A percentile compares a stretch with the other conserved stretches of the same genome.
phyloP scores from a whole-genome alignment of 2,113 vertebrate species.

The Colinus virginianus region DNA sequence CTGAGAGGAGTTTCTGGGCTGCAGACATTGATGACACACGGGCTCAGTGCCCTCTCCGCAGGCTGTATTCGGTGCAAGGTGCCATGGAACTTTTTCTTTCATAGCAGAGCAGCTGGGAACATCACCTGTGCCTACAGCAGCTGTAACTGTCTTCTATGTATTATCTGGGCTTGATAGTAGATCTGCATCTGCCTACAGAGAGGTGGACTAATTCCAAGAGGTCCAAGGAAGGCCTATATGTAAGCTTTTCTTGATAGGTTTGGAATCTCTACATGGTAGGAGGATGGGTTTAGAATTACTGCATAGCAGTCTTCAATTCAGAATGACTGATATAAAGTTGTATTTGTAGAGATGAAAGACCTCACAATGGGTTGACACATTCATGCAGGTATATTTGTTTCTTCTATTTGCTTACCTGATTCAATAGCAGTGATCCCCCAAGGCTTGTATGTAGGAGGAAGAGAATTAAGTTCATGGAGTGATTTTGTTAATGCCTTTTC shows the following conservation, averaged over 20 bases:
- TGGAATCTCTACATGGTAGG: background rate
- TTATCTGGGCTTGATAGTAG: background rate
- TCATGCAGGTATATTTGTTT: background rate
- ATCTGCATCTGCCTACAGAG: background rate
- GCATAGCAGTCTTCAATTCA: background rate
- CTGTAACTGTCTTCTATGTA: background rate
- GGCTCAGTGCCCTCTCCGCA: background rate
- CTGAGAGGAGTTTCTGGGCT: background rate
- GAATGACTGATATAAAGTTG: background rate
- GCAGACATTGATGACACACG: rapidly evolving
- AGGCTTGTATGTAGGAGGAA: background rate
- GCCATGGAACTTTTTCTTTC: too few relatives aligned
- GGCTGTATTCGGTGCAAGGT: background rate
- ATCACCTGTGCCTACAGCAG: background rate
- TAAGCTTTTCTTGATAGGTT: background rate
- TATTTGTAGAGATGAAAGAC: background rate
- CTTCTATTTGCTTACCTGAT: background rate
- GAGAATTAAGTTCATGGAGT: background rate
- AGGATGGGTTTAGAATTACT: background rate
- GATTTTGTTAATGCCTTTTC: background rate
- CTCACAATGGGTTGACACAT: background rate
- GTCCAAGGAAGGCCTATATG: background rate
- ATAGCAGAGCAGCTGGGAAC: background rate
- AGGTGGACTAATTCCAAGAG: background rate
- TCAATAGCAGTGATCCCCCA: background rate